A percentile compares a stretch with the other conserved stretches of the same genome.
Evolutionary conservation across 2,888 invertebrate genomes (phyloP).

Genomic region (Oscheius sp.): DNA sequence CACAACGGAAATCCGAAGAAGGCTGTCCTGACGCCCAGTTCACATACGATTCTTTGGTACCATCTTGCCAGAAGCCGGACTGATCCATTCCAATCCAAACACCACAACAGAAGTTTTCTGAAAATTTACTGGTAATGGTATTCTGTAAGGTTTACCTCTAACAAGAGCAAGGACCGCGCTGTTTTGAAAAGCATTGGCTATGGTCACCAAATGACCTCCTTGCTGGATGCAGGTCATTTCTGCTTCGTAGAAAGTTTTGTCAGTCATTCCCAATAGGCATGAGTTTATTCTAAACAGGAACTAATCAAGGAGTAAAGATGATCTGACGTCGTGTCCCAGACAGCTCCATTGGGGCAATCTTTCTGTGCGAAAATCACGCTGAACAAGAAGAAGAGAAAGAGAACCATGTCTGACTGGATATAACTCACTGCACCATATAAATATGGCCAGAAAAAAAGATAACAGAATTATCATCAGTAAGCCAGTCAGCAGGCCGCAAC

Average conservation of each 20-base stretch:
- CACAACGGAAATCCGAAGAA: constrained; percentile 8
- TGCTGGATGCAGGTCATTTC: constrained; percentile 19
- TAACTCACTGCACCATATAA: too few relatives aligned
- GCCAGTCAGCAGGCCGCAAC: too few relatives aligned
- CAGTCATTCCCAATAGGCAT: not conserved
- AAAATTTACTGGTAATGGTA: not conserved
- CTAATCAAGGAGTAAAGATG: too few relatives aligned
- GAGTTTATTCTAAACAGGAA: constrained; percentile 16
- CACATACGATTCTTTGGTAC: not conserved
- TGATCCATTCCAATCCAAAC: constrained; percentile 24
- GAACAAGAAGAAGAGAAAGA: not conserved
- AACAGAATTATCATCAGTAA: too few relatives aligned
- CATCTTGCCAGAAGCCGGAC: constrained; percentile 27
- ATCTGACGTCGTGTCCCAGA: constrained; percentile 1
- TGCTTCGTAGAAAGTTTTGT: constrained; percentile 15
- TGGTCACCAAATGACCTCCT: constrained; percentile 18
- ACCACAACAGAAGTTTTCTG: constrained; percentile 9
- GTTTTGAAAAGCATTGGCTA: constrained; percentile 3
- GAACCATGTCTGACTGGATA: not conserved
- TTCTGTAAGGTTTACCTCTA: not conserved
- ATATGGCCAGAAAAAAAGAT: too few relatives aligned
- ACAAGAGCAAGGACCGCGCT: not conserved
- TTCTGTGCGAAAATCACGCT: not conserved
- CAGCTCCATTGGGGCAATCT: constrained; percentile 25
- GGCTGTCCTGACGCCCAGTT: constrained; percentile 21